A percentile compares a stretch with the other conserved stretches of the same genome.
Conservation (phyloP, 2,797 vertebrate genomes). For the Gymnodraco acuticeps region DNA sequence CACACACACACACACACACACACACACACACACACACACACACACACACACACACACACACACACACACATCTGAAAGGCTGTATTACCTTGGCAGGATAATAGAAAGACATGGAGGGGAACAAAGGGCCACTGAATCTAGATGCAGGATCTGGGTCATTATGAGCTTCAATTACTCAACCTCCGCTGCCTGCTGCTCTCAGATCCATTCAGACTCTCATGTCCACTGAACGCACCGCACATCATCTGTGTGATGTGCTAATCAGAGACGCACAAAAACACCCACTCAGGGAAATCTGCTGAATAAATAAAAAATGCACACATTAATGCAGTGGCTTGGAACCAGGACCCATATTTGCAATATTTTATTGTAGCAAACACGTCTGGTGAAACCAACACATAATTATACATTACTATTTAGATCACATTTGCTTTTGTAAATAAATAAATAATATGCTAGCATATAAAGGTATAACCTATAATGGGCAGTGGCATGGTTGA, state of each 20-base stretch:
- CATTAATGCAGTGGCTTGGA: conserved; percentile 9
- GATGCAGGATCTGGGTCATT: conserved; percentile 73
- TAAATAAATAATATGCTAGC: background rate
- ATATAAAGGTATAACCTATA: background rate
- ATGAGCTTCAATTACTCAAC: conserved; percentile 77
- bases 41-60: no score
- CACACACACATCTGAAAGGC: conserved; percentile 60
- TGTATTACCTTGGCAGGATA: conserved; percentile 74
- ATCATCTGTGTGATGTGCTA: conserved; percentile 80
- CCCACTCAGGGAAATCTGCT: conserved; percentile 21
- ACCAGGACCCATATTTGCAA: conserved; percentile 4
- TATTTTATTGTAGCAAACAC: background rate
- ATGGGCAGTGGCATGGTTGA: background rate
- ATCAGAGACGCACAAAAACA: conserved; percentile 58
- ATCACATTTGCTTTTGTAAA: background rate
- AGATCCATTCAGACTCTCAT: conserved; percentile 65
- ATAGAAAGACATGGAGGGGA: conserved; percentile 57
- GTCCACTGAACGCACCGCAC: conserved; percentile 57
- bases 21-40: no score
- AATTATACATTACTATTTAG: background rate
- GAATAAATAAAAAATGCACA: conserved; percentile 31
- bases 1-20: background rate
- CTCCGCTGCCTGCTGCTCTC: conserved; percentile 48
- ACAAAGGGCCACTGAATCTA: conserved; percentile 74
- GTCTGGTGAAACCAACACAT: background rate